These are phyloP conservation scores for Amaurobius ferox DNA, from an alignment of 2,888 invertebrate genomes.

Conservation along the genomic window DNA sequence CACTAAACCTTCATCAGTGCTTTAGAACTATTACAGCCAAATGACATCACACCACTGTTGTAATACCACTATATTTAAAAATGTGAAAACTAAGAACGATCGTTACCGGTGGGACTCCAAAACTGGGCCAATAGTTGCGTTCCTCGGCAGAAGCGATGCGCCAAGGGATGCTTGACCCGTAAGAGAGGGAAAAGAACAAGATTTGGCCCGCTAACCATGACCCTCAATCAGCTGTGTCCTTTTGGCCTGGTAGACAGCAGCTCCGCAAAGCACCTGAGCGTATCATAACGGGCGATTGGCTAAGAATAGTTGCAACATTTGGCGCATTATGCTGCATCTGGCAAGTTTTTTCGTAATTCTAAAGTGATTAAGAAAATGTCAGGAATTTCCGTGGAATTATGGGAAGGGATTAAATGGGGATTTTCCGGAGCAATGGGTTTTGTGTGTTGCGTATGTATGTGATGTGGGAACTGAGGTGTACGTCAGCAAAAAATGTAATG, in stretches of 20 bases:
- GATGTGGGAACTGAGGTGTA: no score
- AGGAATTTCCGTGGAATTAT: conserved; percentile 73
- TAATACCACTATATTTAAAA: background rate
- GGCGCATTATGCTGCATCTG: background rate
- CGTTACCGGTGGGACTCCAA: background rate
- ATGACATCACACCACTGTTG: background rate
- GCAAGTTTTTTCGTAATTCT: background rate
- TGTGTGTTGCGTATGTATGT: no score
- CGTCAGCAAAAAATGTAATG: no score
- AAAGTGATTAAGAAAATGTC: conserved; percentile 72
- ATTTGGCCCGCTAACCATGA: conserved; percentile 63
- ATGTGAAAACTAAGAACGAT: background rate
- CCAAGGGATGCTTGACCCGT: conserved; percentile 58
- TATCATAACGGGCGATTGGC: conserved; percentile 8
- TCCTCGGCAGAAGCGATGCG: conserved; percentile 33
- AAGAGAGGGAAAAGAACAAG: conserved; percentile 24
- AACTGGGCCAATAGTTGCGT: conserved; percentile 46
- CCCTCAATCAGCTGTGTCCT: conserved; percentile 68
- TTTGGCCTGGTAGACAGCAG: conserved; percentile 46
- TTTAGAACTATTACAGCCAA: background rate
- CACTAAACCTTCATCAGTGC: background rate
- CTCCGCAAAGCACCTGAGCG: conserved; percentile 21
- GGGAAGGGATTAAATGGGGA: no score
- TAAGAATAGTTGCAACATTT: conserved; percentile 30
- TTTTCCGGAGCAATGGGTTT: no score